Base-by-base conservation (phyloP, 2,113 vertebrate genomes). In the Junco hyemalis region DNA sequence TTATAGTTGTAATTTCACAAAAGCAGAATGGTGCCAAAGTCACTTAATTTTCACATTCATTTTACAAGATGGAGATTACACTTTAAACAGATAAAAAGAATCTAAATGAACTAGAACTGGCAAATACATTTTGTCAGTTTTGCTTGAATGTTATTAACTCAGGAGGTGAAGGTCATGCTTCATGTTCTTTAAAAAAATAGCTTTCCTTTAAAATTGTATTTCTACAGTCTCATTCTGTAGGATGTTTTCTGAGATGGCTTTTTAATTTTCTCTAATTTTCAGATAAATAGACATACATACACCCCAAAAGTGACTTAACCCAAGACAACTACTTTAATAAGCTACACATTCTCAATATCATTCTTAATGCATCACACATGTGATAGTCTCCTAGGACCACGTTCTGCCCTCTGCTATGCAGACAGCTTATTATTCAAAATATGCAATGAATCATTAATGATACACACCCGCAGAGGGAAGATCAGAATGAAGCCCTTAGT, bases 391-490 rank as follows among this genome's bases (percentile, higher is more conserved):
- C 60, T 24, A 95, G 84, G 94, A 95, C 53, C 74, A 24, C 5
- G 9, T 28, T 68, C 65, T 96, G 72, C 81, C 57, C 77, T 96
- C 83, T 73, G 61, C 94, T 81, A 71, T 51, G 48, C 86, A 92
- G 92, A 85, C 86, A 95, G 94, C 83, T 89, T 95, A 96, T 95
- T 93, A 93, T 93, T 96, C 93, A 95, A 97, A 91, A 91, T 95
- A 93, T 53, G 73, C 92, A 92, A 87, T 95, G 96, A 96, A 96
- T 96, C 93, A 95, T 95, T 97, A 97, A 97, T 95, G 93, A 95
- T 76, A 86, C 40, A 84, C 69, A 87, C 70, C 9, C 31, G 0
- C 91, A 93, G 81, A 94, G 69, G 47, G 44, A 57, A 95, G 84
- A 92, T 87, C 65, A 78, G 83, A 95, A 95, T 95, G 91, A 93